A percentile compares a stretch with the other conserved stretches of the same genome.
Conservation (phyloP, 2,113 vertebrate species). For the Turnix velox region DNA sequence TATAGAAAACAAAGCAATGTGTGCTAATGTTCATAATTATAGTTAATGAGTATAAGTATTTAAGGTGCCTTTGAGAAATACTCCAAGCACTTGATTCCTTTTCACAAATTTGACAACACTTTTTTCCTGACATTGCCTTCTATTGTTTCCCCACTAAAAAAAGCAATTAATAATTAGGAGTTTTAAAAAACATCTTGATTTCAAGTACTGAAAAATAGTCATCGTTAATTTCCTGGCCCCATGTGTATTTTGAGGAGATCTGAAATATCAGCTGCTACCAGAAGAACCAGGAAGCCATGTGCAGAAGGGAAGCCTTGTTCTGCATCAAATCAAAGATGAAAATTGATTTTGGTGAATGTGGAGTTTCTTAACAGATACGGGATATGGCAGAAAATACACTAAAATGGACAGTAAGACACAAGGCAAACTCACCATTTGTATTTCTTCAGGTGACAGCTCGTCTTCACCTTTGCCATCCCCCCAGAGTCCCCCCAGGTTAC, state of each 20-base stretch:
- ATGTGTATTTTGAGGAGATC: not conserved
- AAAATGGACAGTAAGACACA: not conserved
- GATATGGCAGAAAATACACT: not conserved
- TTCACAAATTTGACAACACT: not conserved
- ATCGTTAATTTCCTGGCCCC: not conserved
- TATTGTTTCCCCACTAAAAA: not conserved
- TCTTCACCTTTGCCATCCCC: conserved; percentile 85
- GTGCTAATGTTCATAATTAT: not conserved
- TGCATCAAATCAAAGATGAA: not conserved
- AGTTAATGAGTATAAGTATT: not conserved
- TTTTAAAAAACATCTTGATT: not conserved
- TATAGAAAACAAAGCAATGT: not conserved
- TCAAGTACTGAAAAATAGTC: not conserved
- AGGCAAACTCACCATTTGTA: conserved; percentile 85
- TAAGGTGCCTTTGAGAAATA: not conserved
- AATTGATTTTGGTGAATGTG: not conserved
- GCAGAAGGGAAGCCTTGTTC: not conserved
- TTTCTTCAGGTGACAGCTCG: conserved; percentile 93
- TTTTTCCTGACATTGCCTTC: not conserved
- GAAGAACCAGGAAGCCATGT: not conserved
- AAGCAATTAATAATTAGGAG: not conserved
- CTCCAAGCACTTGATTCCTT: not conserved
- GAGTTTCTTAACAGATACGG: not conserved
- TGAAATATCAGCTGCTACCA: not conserved
- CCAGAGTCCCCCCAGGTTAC: conserved; percentile 77